Conservation (phyloP, 2,113 vertebrate species). For the Verasper variegatus region DNA sequence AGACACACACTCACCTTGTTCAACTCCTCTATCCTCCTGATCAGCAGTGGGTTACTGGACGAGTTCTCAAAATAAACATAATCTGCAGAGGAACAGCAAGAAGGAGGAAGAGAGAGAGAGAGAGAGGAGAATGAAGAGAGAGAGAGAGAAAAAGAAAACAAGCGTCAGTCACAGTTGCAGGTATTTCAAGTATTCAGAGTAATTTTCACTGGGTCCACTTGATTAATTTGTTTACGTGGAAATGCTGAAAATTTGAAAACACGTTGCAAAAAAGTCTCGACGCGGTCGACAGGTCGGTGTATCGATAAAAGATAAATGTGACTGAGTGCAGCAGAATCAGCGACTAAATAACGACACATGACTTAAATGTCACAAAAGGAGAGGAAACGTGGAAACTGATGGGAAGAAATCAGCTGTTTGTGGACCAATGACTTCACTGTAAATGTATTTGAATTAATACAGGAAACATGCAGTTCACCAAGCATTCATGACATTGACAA, state of each 20-base stretch:
- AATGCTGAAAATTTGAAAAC: background rate
- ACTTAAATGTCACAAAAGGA: background rate
- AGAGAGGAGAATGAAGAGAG: slow-evolving; percentile 2
- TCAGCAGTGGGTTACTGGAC: slow-evolving; percentile 88
- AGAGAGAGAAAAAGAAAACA: background rate
- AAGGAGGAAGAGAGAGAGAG: background rate
- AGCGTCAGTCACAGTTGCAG: slow-evolving; percentile 28
- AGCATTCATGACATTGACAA: too few species aligned
- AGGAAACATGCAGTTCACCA: too few species aligned
- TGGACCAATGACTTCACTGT: background rate
- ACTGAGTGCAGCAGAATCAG: background rate
- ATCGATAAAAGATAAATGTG: background rate
- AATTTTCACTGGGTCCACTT: slow-evolving; percentile 7
- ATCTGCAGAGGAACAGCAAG: slow-evolving; percentile 73
- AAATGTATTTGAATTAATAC: background rate
- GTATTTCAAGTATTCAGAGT: slow-evolving; percentile 34
- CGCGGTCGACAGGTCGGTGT: background rate
- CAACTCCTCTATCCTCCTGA: slow-evolving; percentile 88
- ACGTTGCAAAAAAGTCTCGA: too few species aligned
- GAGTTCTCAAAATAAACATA: slow-evolving; percentile 90
- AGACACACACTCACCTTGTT: slow-evolving; percentile 82
- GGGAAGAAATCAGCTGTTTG: background rate
- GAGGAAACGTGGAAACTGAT: background rate
- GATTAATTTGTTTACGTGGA: background rate
- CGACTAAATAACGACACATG: background rate